These are phyloP conservation scores for Julus scanicus DNA, from an alignment of 2,888 invertebrate genomes.

Conservation along the genomic window DNA sequence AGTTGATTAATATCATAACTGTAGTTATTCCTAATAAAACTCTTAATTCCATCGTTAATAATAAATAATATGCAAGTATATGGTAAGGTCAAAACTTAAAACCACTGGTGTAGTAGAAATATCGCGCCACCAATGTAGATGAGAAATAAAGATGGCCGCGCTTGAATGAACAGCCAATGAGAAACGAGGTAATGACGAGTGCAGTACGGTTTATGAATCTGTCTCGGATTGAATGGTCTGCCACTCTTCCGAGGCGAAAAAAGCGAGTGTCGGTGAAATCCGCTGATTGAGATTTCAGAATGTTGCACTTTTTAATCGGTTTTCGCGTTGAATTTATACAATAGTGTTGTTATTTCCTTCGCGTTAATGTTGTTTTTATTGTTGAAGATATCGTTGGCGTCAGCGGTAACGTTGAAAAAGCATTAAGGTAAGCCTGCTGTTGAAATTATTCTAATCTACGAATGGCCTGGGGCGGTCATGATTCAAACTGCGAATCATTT, in stretches of 20 bases:
- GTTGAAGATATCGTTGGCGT: not conserved
- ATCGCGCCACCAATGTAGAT: not conserved
- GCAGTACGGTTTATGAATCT: not conserved
- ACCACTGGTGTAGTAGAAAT: too few relatives aligned
- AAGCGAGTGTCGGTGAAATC: not conserved
- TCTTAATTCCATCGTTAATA: too few relatives aligned
- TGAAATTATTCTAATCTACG: not conserved
- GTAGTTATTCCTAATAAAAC: too few relatives aligned
- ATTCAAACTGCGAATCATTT: constrained; percentile 26
- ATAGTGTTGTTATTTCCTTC: not conserved
- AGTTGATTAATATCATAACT: too few relatives aligned
- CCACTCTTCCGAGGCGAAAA: not conserved
- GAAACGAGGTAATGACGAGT: not conserved
- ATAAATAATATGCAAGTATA: too few relatives aligned
- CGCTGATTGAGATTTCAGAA: not conserved
- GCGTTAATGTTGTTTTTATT: not conserved
- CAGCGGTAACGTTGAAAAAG: not conserved
- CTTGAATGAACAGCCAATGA: not conserved
- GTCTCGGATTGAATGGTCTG: not conserved
- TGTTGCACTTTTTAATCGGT: not conserved
- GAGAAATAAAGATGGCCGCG: not conserved
- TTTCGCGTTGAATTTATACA: not conserved
- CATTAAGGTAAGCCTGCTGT: not conserved
- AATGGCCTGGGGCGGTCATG: constrained; percentile 17
- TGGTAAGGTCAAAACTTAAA: too few relatives aligned